Evolutionary conservation across 2,888 invertebrate genomes (phyloP).

Genomic region (Sarcophaga rosellei): DNA sequence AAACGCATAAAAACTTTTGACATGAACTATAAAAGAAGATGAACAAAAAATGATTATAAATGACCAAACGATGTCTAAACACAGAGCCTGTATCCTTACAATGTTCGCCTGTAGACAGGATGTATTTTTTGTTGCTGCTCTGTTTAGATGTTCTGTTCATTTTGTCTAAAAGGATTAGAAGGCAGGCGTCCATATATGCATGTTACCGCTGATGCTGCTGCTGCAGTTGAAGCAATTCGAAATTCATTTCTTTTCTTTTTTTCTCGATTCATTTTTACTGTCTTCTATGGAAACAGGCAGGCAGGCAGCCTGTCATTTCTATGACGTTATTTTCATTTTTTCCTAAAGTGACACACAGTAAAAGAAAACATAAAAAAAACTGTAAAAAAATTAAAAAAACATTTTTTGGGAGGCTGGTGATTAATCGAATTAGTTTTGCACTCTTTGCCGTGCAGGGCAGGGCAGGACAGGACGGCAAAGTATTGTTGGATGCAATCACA

Average conservation of each 20-base stretch:
- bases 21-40: constrained; percentile 52
- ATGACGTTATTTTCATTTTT: constrained; percentile 26
- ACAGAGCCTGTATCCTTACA: constrained; percentile 23
- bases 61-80: constrained; percentile 61
- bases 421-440: constrained; percentile 73
- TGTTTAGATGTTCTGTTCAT: constrained; percentile 10
- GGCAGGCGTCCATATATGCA: constrained; percentile 56
- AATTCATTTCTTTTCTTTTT: background rate
- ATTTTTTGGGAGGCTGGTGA: constrained; percentile 68
- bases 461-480: constrained; percentile 14
- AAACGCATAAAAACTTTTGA: constrained; percentile 68
- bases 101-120: constrained; percentile 41
- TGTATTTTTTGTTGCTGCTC: constrained; percentile 29
- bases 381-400: background rate
- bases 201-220: constrained; percentile 37
- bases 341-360: constrained; percentile 3
- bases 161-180: constrained; percentile 59
- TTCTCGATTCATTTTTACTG: background rate
- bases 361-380: constrained; percentile 25
- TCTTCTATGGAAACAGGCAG: constrained; percentile 38
- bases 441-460: constrained; percentile 45
- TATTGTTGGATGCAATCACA: constrained; percentile 60
- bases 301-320: constrained; percentile 57
- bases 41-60: constrained; percentile 66
- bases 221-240: constrained; percentile 40